Conservation (phyloP, 2,797 vertebrate genomes). For the Trichosurus vulpecula region DNA sequence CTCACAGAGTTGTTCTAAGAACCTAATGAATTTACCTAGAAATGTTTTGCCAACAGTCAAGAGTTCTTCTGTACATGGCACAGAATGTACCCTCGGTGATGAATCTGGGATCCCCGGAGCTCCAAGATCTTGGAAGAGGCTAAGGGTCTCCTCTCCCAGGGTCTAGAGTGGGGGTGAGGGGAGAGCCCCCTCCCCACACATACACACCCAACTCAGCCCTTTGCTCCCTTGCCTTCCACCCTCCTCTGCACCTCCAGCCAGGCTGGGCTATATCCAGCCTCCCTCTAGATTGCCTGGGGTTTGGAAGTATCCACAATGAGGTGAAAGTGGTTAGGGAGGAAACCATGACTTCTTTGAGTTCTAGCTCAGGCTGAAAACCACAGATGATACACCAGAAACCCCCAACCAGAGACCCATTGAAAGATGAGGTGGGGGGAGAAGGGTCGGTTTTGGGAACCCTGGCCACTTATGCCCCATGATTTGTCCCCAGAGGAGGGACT, state of each 20-base stretch:
- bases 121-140: neutral
- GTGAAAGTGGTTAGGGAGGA: neutral
- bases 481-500: neutral
- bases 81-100: neutral
- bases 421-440: neutral
- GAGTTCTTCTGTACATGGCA: neutral
- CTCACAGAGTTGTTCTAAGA: neutral
- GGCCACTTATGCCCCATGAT: neutral
- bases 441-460: neutral
- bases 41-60: neutral
- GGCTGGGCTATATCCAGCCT: neutral
- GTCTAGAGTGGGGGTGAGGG: neutral
- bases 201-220: neutral
- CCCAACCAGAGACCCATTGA: neutral
- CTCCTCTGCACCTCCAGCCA: neutral
- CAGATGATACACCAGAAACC: neutral
- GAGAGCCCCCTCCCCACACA: neutral
- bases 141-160: neutral
- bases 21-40: neutral
- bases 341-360: neutral
- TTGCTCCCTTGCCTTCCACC: neutral
- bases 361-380: neutral
- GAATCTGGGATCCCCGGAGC: neutral
- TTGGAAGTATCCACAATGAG: neutral
- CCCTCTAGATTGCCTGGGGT: neutral